These are phyloP conservation scores for Aradus depressus DNA, from an alignment of 2,888 invertebrate species.

Conservation along the genomic window DNA sequence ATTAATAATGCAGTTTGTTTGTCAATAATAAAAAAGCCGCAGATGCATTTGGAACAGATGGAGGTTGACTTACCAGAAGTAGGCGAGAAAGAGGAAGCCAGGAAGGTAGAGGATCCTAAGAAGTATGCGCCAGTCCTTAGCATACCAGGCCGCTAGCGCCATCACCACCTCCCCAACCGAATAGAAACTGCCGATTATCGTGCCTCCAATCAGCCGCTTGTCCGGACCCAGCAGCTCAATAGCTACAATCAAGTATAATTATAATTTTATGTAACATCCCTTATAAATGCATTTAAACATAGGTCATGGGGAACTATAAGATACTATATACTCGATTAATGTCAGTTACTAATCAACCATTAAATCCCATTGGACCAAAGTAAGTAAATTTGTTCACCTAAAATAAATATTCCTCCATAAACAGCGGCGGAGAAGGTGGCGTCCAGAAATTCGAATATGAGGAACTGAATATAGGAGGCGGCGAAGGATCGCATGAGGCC, in stretches of 20 bases:
- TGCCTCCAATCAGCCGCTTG: slow-evolving; percentile 57
- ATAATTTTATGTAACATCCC: no score
- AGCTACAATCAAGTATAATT: slow-evolving; percentile 44
- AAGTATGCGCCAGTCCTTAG: slow-evolving; percentile 55
- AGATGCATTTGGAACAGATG: not conserved
- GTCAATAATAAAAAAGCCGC: no score
- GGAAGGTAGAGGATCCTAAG: slow-evolving; percentile 57
- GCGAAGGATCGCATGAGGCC: slow-evolving; percentile 59
- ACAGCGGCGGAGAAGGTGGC: slow-evolving; percentile 51
- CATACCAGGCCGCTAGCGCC: slow-evolving; percentile 47
- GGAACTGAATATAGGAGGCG: slow-evolving; percentile 55
- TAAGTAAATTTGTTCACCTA: slow-evolving; percentile 46
- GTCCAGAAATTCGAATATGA: slow-evolving; percentile 55
- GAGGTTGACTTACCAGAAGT: slow-evolving; percentile 43
- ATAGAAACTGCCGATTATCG: slow-evolving; percentile 47
- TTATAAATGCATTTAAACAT: no score
- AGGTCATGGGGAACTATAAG: no score
- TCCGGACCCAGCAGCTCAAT: slow-evolving; percentile 67
- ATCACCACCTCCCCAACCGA: slow-evolving; percentile 55
- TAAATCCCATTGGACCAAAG: no score
- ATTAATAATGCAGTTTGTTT: no score
- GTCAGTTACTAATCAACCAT: no score
- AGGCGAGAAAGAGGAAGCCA: slow-evolving; percentile 52
- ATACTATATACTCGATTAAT: no score
- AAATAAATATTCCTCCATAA: slow-evolving; percentile 59